These are phyloP conservation scores for Fregata magnificens DNA, from an alignment of 2,113 vertebrate genomes.

Conservation along the genomic window DNA sequence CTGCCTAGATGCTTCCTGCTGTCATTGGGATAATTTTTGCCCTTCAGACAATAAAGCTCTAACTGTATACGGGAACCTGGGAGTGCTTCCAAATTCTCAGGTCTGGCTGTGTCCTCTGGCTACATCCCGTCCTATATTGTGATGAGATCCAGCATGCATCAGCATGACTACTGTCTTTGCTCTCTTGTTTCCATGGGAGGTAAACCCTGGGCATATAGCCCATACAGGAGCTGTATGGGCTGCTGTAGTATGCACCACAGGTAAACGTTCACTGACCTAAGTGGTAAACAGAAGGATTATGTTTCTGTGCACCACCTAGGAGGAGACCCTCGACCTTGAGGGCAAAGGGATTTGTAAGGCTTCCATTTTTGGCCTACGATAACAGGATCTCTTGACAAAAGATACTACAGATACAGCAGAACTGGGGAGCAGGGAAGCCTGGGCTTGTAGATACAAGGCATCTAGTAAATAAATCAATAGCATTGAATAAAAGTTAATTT, in stretches of 20 bases:
- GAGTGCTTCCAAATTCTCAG: constrained; percentile 36
- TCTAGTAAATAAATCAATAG: not conserved
- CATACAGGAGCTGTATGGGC: not conserved
- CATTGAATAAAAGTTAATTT: not conserved
- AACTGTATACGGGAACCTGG: not conserved
- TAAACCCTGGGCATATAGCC: not conserved
- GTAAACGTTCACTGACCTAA: not conserved
- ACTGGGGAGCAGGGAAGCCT: not conserved
- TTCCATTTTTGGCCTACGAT: not conserved
- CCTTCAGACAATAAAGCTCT: constrained; percentile 22
- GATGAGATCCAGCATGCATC: not conserved
- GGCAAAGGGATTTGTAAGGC: not conserved
- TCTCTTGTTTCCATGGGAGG: not conserved
- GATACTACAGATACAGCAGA: not conserved
- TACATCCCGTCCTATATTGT: not conserved
- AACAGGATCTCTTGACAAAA: not conserved
- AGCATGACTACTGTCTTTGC: not conserved
- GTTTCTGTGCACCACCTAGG: not conserved
- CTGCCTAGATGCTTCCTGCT: constrained; percentile 42
- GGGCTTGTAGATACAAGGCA: not conserved
- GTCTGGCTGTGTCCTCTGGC: constrained; percentile 11
- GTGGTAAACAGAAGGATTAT: not conserved
- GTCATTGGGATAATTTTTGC: not conserved
- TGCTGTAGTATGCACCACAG: not conserved
- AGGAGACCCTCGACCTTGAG: not conserved